phyloP scores from a whole-genome alignment of 2,888 invertebrate genomes.

The Cantharis rufa region DNA sequence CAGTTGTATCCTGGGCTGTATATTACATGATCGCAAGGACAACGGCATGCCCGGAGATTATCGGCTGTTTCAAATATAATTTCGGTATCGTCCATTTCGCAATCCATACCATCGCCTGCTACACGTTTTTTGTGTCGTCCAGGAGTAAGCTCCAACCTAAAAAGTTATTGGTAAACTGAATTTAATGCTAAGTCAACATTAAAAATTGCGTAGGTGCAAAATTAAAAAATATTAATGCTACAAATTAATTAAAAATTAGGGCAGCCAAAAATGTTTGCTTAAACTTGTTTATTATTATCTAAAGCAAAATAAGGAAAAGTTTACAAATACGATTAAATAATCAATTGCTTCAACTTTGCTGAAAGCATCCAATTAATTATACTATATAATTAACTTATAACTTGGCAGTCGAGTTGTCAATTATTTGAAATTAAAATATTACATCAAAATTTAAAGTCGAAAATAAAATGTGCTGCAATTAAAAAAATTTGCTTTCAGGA shows the following conservation, averaged over 20 bases:
- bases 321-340: neutral
- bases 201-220: neutral
- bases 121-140: slow-evolving; percentile 43
- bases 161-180: neutral
- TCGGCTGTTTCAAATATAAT: slow-evolving; percentile 51
- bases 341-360: neutral
- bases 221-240: neutral
- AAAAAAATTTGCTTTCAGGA: neutral
- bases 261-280: neutral
- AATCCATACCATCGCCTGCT: slow-evolving; percentile 55
- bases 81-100: slow-evolving; percentile 53
- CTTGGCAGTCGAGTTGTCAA: neutral
- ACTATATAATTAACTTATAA: neutral
- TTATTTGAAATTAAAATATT: neutral
- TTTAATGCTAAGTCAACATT: neutral
- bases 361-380: neutral
- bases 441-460: neutral
- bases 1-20: slow-evolving; percentile 54
- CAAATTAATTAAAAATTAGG: neutral
- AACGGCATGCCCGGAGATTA: slow-evolving; percentile 51
- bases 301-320: neutral
- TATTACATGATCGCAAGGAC: slow-evolving; percentile 53
- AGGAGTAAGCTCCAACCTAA: slow-evolving; percentile 13
- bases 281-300: neutral
- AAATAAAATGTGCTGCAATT: neutral